phyloP scores from a whole-genome alignment of 2,888 invertebrate species.

The Agrilus biguttatus region DNA sequence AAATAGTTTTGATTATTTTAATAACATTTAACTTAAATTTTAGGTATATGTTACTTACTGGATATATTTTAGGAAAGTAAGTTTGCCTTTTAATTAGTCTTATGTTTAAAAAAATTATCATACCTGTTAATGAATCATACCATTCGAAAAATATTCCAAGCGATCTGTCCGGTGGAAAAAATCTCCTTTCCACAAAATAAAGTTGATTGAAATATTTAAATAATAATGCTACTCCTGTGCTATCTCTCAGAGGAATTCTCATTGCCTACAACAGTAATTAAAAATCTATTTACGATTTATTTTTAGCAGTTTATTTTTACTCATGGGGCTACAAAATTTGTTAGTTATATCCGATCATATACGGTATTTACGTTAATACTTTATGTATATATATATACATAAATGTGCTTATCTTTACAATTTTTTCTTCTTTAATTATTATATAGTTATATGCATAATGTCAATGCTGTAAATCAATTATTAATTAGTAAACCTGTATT shows the following conservation, averaged over 20 bases:
- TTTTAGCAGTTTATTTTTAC: too few species aligned
- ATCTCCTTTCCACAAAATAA: conserved; percentile 85
- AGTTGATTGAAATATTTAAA: conserved; percentile 92
- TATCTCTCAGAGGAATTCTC: conserved; percentile 75
- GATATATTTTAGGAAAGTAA: background rate
- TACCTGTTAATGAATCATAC: conserved; percentile 89
- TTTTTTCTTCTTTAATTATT: too few species aligned
- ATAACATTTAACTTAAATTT: background rate
- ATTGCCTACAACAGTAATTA: conserved; percentile 51
- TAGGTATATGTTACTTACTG: background rate
- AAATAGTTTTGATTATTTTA: background rate
- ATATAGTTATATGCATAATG: too few species aligned
- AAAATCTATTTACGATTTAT: too few species aligned
- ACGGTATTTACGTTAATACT: too few species aligned
- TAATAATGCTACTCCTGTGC: conserved; percentile 69
- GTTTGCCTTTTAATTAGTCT: too few species aligned
- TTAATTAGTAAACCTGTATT: too few species aligned
- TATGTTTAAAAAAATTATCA: conserved; percentile 1
- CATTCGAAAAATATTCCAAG: conserved; percentile 91
- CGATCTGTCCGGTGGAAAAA: conserved; percentile 82
- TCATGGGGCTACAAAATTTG: background rate
- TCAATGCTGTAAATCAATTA: too few species aligned
- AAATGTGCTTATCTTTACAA: too few species aligned
- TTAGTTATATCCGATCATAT: background rate
- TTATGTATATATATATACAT: too few species aligned